Evolutionary conservation across 1,140 invertebrate genomes (phyloP), one percentile per base, ranked within the genome.

Genomic region (Eumaeus atala): DNA sequence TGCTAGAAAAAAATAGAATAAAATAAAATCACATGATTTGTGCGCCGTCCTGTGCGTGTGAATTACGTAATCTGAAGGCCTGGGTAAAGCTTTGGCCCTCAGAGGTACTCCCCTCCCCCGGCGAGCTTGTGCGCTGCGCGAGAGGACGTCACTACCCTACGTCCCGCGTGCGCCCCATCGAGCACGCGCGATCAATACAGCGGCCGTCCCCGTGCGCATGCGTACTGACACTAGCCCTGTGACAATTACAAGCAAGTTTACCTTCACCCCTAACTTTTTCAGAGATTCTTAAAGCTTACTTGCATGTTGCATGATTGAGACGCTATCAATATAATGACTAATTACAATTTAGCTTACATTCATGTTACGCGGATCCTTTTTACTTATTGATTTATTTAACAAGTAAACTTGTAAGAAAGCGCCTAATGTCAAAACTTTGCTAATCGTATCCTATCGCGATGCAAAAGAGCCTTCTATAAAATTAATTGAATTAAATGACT

Each of bases 11-110:
- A 77, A 83, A 72, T 56, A 57, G 69, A 74, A 55, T 61, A 67
- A 63, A 84, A 81, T 83, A 76, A 80, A 85, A 86, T 86, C 83
- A 86, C 83, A 86, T 86, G 77, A 71, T 86, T 86, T 86, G 83
- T 86, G 83, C 83, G 83, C 80, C 72, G 77, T 82, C 66, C 80
- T 86, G 83, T 86, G 83, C 83, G 83, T 84, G 69, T 81, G 69
- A 59, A 81, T 86, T 84, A 83, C 72, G 74, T 86, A 84, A 84
- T 83, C 77, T 70, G 72, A 77, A 74, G 80, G 73, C 66, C 75
- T 67, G 66, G 68, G 61, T 52, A 36, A 63, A 70, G 70, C 66
- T 66, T 62, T 69, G 64, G 61, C 69, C 63, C 65, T 62, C 64
- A 51, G 52, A 57, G 49, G 61, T 57, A 48, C 54, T 54, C 59